phyloP scores from a whole-genome alignment of 2,113 vertebrate species.

The Peromyscus maniculatus region DNA sequence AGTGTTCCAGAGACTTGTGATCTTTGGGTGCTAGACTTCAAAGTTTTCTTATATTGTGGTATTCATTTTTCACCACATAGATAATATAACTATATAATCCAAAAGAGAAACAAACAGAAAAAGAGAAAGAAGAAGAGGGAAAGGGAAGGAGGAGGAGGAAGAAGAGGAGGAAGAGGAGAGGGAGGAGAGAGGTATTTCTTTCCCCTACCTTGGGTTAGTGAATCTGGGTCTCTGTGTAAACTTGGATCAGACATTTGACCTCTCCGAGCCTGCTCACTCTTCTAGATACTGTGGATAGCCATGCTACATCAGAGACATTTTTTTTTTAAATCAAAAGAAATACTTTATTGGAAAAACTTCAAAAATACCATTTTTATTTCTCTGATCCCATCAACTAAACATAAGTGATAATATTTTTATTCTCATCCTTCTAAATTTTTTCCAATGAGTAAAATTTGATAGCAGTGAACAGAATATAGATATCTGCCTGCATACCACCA shows the following conservation, averaged over 20 bases:
- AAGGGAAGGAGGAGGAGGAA: no score
- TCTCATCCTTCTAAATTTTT: no score
- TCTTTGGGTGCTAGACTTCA: neutral
- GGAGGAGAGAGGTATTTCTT: neutral
- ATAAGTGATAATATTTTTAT: no score
- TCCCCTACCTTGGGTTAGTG: neutral
- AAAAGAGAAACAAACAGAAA: neutral
- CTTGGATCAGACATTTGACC: neutral
- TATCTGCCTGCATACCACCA: no score
- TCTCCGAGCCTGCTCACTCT: neutral
- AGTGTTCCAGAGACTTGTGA: neutral
- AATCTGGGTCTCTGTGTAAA: neutral
- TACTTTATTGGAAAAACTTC: neutral
- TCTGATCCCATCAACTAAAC: no score
- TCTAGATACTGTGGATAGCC: neutral
- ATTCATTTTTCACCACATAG: neutral
- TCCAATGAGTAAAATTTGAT: no score
- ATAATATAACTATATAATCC: neutral
- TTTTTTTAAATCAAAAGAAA: conserved; percentile 26
- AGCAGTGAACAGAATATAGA: no score
- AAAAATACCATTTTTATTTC: neutral
- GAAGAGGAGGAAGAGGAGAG: no score
- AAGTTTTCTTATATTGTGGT: conserved; percentile 22
- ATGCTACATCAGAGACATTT: neutral
- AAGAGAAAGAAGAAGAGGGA: neutral